These are phyloP conservation scores for Drosophila yakuba DNA, from an alignment of 1,140 invertebrate species.

Conservation along the genomic window DNA sequence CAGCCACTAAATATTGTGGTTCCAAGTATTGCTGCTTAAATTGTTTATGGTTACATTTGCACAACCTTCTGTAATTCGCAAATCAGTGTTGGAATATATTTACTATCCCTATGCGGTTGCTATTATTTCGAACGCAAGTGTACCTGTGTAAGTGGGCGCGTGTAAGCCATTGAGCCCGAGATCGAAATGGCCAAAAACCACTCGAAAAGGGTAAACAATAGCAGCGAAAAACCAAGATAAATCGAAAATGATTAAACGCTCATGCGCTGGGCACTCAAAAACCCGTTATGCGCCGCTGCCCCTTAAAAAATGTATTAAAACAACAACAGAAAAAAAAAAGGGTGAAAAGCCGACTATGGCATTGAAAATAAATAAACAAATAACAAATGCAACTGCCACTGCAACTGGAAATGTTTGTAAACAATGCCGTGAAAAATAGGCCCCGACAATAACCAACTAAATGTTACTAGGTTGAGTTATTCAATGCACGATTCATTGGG, in stretches of 20 bases:
- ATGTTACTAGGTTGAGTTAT: constrained; percentile 46
- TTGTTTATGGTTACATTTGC: neutral
- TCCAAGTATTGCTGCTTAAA: neutral
- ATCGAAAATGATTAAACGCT: constrained; percentile 26
- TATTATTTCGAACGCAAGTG: constrained; percentile 3
- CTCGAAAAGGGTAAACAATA: constrained; percentile 34
- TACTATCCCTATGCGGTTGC: neutral
- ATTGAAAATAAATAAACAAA: constrained; percentile 35
- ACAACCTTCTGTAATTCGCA: too few species aligned
- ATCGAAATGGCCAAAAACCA: constrained; percentile 26
- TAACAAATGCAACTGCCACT: constrained; percentile 22
- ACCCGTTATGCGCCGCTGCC: constrained; percentile 57
- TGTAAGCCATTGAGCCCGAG: constrained; percentile 61
- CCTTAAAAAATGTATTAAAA: neutral
- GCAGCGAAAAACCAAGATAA: constrained; percentile 16
- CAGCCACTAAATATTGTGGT: neutral
- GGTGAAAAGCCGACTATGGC: constrained; percentile 42
- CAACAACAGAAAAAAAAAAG: neutral
- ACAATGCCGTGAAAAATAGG: constrained; percentile 23
- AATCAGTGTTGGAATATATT: too few species aligned
- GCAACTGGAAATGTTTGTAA: constrained; percentile 44
- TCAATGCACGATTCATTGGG: constrained; percentile 32
- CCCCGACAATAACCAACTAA: constrained; percentile 21
- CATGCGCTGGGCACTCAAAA: constrained; percentile 33
- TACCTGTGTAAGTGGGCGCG: constrained; percentile 26